These are phyloP conservation scores for Elephas maximus DNA, from an alignment of 2,113 vertebrate genomes.

Conservation along the genomic window DNA sequence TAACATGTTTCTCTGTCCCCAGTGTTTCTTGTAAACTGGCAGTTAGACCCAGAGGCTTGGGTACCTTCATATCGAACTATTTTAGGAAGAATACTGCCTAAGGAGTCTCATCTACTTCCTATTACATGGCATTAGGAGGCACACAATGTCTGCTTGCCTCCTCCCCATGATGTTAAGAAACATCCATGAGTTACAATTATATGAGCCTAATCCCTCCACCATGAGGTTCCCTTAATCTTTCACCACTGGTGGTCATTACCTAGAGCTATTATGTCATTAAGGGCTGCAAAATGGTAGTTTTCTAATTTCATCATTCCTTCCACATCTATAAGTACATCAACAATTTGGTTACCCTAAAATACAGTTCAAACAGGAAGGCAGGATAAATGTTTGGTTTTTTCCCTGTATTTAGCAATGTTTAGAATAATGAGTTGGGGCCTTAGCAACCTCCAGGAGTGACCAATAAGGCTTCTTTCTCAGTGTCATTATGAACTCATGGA, in stretches of 20 bases:
- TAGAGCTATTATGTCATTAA: background rate
- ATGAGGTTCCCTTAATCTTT: background rate
- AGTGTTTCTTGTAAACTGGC: background rate
- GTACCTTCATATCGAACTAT: background rate
- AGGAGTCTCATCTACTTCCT: background rate
- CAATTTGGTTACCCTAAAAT: background rate
- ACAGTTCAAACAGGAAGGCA: background rate
- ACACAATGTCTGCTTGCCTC: background rate
- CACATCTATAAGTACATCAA: background rate
- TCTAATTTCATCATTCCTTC: background rate
- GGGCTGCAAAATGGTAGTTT: background rate
- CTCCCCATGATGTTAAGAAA: background rate
- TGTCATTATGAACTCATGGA: background rate
- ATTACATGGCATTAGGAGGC: background rate
- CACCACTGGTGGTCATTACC: background rate
- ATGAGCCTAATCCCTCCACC: background rate
- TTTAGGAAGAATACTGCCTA: background rate
- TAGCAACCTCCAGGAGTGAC: slow-evolving; percentile 10
- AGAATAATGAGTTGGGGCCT: background rate
- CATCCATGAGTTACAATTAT: background rate
- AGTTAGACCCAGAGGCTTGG: background rate
- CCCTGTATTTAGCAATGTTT: slow-evolving; percentile 40
- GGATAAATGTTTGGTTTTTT: background rate
- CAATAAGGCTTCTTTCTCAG: background rate
- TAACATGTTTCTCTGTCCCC: background rate